Conservation (phyloP, 2,888 invertebrate species). For the Nomada ferruginata region DNA sequence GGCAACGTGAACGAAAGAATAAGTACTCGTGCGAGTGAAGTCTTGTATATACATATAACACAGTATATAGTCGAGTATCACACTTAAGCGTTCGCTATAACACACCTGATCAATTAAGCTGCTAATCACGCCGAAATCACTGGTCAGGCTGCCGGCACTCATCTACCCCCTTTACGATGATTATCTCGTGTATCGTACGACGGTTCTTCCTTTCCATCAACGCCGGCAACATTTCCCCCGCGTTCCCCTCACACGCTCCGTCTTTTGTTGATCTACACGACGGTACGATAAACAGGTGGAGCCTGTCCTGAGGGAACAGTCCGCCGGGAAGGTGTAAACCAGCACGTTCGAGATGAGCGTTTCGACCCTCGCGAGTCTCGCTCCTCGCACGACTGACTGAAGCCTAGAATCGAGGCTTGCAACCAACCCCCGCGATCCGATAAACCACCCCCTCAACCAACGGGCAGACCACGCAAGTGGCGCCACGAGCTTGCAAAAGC, state of each 20-base stretch:
- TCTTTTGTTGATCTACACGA: slow-evolving; percentile 13
- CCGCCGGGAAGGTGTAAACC: slow-evolving; percentile 36
- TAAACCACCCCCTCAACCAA: slow-evolving; percentile 22
- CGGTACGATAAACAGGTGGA: slow-evolving; percentile 49
- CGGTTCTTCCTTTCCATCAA: slow-evolving; percentile 23
- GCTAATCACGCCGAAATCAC: slow-evolving; percentile 62
- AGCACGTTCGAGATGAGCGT: slow-evolving; percentile 42
- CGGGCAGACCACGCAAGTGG: slow-evolving; percentile 58
- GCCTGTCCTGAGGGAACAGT: slow-evolving; percentile 34
- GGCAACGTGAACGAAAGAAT: slow-evolving; percentile 5
- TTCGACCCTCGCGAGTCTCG: slow-evolving; percentile 70
- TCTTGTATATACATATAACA: neutral
- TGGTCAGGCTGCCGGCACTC: slow-evolving; percentile 59
- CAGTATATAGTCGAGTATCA: slow-evolving; percentile 6
- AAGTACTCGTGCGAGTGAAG: neutral
- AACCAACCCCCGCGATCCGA: slow-evolving; percentile 27
- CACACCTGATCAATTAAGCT: slow-evolving; percentile 77
- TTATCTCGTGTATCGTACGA: slow-evolving; percentile 57
- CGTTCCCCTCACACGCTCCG: slow-evolving; percentile 10
- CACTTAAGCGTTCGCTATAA: slow-evolving; percentile 60
- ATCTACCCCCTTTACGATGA: slow-evolving; percentile 64
- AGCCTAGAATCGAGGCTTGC: slow-evolving; percentile 71
- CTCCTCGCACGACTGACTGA: slow-evolving; percentile 73
- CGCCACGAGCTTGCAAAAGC: slow-evolving; percentile 68
- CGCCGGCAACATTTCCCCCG: slow-evolving; percentile 38